Conservation (phyloP, 2,797 vertebrate species). For the Anableps anableps region DNA sequence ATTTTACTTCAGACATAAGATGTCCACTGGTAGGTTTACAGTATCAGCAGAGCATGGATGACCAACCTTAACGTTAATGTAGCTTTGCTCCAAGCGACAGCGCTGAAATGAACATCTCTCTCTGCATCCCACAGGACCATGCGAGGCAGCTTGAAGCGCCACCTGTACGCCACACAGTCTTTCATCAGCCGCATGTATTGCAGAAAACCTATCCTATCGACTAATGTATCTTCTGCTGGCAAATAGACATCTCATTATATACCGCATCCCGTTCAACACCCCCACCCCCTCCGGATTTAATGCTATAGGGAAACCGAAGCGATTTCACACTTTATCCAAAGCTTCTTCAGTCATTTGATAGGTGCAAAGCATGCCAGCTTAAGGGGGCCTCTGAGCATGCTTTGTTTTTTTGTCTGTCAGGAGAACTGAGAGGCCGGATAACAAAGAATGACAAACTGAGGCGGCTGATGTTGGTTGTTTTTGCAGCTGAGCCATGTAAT, state of each 20-base stretch:
- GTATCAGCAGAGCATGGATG: background rate
- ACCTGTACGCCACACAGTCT: conserved; percentile 51
- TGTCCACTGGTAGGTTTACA: conserved; percentile 28
- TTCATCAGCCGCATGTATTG: conserved; percentile 60
- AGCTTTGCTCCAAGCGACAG: conserved; percentile 18
- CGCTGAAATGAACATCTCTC: conserved; percentile 55
- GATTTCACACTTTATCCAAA: conserved; percentile 50
- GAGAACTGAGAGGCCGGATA: conserved; percentile 53
- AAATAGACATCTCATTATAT: conserved; percentile 8
- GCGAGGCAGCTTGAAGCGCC: conserved; percentile 58
- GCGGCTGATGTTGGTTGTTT: conserved; percentile 54
- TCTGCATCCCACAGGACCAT: conserved; percentile 54
- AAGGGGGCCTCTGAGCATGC: conserved; percentile 2
- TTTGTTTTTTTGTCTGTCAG: conserved; percentile 53
- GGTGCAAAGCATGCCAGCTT: conserved; percentile 53
- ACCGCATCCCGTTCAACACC: background rate
- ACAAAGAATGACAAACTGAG: conserved; percentile 50
- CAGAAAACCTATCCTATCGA: conserved; percentile 56
- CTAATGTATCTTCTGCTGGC: conserved; percentile 43
- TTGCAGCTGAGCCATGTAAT: conserved; percentile 62
- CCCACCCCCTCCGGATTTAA: background rate
- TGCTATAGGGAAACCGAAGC: conserved; percentile 44
- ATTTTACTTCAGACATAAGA: conserved; percentile 6
- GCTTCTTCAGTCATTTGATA: conserved; percentile 47
- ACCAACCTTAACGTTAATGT: conserved; percentile 23